These are phyloP conservation scores for Emydocephalus ijimae DNA, from an alignment of 2,113 vertebrate genomes.

Conservation along the genomic window DNA sequence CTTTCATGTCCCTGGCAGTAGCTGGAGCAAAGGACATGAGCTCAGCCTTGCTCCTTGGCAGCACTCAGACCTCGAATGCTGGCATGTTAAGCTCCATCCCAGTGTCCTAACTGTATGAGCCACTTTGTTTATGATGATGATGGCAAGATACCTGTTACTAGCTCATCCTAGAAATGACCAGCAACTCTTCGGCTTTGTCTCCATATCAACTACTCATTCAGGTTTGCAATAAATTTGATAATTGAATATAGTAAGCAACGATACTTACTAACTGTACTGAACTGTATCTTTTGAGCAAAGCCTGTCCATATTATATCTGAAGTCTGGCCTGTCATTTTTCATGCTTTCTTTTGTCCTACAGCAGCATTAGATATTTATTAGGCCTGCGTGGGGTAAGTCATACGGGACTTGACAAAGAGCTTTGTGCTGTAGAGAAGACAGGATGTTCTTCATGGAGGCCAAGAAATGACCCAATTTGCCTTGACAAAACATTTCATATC, in stretches of 20 bases:
- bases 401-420: background rate
- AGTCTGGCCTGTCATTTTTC: background rate
- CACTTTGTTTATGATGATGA: background rate
- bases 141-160: background rate
- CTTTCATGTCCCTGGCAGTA: background rate
- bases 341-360: background rate
- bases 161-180: background rate
- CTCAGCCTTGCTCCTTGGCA: background rate
- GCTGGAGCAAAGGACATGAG: background rate
- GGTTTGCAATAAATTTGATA: background rate
- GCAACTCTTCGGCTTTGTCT: background rate
- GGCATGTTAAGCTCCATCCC: background rate
- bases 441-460: background rate
- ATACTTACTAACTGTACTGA: background rate
- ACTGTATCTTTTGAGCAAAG: background rate
- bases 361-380: background rate
- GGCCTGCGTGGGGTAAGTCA: background rate
- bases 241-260: background rate
- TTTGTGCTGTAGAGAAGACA: background rate
- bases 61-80: rapidly evolving
- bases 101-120: background rate
- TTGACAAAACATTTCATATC: background rate
- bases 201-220: background rate
- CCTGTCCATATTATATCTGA: background rate
- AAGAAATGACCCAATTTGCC: background rate